These are phyloP conservation scores for Dermochelys coriacea DNA, from an alignment of 2,797 vertebrate species.

Conservation along the genomic window DNA sequence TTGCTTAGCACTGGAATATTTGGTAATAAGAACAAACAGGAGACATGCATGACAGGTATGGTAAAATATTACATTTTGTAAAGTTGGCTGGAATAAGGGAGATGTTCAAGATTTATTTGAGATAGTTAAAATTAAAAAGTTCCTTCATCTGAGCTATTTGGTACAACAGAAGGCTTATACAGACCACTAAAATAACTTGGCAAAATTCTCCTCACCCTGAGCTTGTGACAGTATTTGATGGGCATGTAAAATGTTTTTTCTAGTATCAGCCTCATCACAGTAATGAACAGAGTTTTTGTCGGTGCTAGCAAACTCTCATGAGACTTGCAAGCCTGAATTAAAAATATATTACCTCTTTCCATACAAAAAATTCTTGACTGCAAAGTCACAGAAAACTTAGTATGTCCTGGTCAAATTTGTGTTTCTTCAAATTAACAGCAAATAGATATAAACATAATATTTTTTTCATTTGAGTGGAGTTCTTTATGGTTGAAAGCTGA, in stretches of 20 bases:
- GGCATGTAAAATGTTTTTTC: conserved; percentile 15
- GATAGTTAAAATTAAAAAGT: not conserved
- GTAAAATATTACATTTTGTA: not conserved
- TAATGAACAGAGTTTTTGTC: not conserved
- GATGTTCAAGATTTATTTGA: not conserved
- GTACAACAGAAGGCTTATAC: not conserved
- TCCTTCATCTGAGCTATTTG: not conserved
- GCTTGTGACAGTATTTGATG: conserved; percentile 15
- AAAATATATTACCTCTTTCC: not conserved
- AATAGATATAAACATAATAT: not conserved
- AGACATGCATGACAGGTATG: not conserved
- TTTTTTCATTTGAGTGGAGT: not conserved
- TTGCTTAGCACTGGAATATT: not conserved
- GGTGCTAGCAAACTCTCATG: not conserved
- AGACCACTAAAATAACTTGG: not conserved
- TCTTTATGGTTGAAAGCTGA: not conserved
- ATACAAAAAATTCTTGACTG: not conserved
- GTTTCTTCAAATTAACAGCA: not conserved
- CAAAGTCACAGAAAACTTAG: not conserved
- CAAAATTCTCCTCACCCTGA: not conserved
- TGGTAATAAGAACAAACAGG: not conserved
- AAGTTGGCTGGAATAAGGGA: not conserved
- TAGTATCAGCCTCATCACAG: not conserved
- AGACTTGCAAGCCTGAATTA: not conserved
- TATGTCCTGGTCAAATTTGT: not conserved